These are phyloP conservation scores for Atta colombica DNA, from an alignment of 1,140 invertebrate genomes.

Conservation along the genomic window DNA sequence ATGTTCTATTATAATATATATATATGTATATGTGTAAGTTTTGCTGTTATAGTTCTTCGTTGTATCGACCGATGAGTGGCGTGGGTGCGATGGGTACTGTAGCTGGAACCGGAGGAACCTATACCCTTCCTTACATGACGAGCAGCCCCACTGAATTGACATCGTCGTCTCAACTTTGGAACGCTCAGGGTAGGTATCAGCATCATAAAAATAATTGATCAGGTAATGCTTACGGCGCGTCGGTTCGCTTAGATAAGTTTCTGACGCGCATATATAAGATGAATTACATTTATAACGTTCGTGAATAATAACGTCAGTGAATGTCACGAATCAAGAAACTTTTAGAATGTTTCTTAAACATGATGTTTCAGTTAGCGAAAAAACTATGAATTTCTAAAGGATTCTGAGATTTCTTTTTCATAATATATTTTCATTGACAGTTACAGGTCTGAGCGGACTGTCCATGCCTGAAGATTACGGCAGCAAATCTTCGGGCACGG, in stretches of 20 bases:
- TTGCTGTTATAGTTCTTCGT: constrained; percentile 77
- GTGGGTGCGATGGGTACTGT: constrained; percentile 72
- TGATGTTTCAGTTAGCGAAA: not conserved
- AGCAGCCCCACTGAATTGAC: constrained; percentile 78
- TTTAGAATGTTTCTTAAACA: not conserved
- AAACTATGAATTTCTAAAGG: not conserved
- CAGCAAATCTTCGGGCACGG: constrained; percentile 76
- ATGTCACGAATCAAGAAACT: not conserved
- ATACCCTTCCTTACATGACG: constrained; percentile 78
- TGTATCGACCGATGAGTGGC: constrained; percentile 80
- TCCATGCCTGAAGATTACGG: constrained; percentile 80
- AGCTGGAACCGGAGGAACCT: constrained; percentile 63
- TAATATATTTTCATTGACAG: not conserved
- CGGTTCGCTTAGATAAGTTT: not conserved
- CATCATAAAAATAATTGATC: not conserved
- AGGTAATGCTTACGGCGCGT: not conserved
- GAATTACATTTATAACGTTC: not conserved
- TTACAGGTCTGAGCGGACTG: constrained; percentile 67
- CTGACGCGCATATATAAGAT: not conserved
- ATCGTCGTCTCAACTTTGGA: constrained; percentile 78
- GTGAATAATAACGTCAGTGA: no score
- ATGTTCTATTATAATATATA: not conserved
- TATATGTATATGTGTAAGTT: not conserved
- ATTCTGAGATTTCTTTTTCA: not conserved
- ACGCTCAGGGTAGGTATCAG: constrained; percentile 75